Conservation (phyloP, 2,113 vertebrate species). For the Lagenorhynchus albirostris region DNA sequence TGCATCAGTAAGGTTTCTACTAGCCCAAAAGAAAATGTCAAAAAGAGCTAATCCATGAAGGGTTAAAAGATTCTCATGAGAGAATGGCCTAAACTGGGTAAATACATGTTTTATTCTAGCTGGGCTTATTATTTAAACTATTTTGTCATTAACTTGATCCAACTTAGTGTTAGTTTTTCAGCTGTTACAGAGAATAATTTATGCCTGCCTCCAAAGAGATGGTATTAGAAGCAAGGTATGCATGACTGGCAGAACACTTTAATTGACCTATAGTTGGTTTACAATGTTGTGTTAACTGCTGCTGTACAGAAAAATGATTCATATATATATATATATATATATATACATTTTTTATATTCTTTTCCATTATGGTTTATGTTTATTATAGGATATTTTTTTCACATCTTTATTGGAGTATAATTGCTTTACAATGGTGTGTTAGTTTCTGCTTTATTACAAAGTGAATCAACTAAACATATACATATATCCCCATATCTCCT, state of each 20-base stretch:
- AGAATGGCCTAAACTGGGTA: not conserved
- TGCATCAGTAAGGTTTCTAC: not conserved
- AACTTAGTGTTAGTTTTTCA: not conserved
- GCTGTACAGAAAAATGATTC: no score
- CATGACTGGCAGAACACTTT: slow-evolving; percentile 54
- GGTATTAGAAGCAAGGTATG: not conserved
- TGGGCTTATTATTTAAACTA: not conserved
- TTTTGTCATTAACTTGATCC: slow-evolving; percentile 19
- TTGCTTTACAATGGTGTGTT: no score
- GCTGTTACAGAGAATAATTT: slow-evolving; percentile 1
- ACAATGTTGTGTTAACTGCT: no score
- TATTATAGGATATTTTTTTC: no score
- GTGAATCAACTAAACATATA: no score
- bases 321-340: no score
- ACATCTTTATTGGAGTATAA: no score
- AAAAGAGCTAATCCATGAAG: not conserved
- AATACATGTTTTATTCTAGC: not conserved
- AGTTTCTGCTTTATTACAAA: no score
- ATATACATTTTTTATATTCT: no score
- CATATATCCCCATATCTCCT: no score
- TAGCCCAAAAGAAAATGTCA: not conserved
- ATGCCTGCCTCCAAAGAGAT: not conserved
- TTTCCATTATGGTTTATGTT: no score
- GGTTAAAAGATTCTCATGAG: not conserved
- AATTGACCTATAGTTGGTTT: no score